Percentiles rank a stretch among this genome's conserved stretches.
These are phyloP conservation scores for Drosophila nebulosa DNA, from an alignment of 1,140 invertebrate species.

Conservation along the genomic window DNA sequence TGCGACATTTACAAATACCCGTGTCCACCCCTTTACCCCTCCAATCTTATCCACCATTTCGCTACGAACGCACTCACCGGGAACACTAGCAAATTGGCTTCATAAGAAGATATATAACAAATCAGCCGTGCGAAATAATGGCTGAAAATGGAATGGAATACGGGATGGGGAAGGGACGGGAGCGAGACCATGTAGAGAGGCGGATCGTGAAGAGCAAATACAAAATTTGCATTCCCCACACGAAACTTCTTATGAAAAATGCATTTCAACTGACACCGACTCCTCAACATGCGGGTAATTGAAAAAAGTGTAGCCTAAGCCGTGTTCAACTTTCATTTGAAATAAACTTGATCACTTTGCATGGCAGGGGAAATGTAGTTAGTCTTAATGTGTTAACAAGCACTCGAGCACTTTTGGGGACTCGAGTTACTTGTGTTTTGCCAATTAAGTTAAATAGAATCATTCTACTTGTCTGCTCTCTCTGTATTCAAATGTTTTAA, in stretches of 20 bases:
- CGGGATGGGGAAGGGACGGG: neutral
- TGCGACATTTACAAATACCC: conserved; percentile 1
- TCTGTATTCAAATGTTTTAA: neutral
- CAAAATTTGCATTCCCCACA: conserved; percentile 36
- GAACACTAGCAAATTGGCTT: conserved; percentile 28
- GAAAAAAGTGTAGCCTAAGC: too few relatives aligned
- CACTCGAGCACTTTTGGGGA: neutral
- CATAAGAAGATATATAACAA: conserved; percentile 35
- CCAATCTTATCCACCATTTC: too few relatives aligned
- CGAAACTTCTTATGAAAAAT: too few relatives aligned
- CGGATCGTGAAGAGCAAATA: conserved; percentile 3
- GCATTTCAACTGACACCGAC: conserved; percentile 19
- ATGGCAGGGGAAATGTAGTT: too few relatives aligned
- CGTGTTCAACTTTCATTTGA: too few relatives aligned
- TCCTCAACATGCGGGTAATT: too few relatives aligned
- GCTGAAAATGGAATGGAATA: neutral
- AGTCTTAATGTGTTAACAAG: too few relatives aligned
- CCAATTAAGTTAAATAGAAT: conserved; percentile 2
- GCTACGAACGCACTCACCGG: neutral
- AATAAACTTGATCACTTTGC: too few relatives aligned
- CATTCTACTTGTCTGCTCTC: neutral
- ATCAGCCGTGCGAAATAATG: conserved; percentile 27
- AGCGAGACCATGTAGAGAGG: neutral
- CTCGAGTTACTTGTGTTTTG: neutral
- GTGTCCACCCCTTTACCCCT: neutral